phyloP scores from a whole-genome alignment of 2,888 invertebrate species.

The Drosophila austrosaltans region DNA sequence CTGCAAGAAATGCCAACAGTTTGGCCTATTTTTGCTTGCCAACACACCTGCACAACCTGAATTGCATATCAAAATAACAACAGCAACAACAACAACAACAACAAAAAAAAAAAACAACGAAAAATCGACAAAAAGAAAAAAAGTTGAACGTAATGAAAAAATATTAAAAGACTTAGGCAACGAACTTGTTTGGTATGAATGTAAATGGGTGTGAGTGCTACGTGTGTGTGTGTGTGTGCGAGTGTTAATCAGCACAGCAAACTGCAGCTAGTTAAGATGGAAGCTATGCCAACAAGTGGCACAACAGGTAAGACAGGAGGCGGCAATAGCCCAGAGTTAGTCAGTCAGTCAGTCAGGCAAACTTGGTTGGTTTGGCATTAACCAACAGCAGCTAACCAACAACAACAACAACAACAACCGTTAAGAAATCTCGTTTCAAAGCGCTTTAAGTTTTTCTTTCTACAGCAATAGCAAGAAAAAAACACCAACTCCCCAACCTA shows the following conservation, averaged over 20 bases:
- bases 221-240: constrained; percentile 43
- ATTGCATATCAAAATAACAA: constrained; percentile 56
- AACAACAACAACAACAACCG: constrained; percentile 65
- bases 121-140: constrained; percentile 9
- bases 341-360: constrained; percentile 49
- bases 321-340: constrained; percentile 24
- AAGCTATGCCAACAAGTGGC: constrained; percentile 63
- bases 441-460: constrained; percentile 56
- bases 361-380: constrained; percentile 69
- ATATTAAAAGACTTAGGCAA: constrained; percentile 61
- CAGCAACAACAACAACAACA: constrained; percentile 44
- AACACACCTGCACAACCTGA: constrained; percentile 39
- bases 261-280: constrained; percentile 72
- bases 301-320: constrained; percentile 48
- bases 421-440: constrained; percentile 79
- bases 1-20: constrained; percentile 64
- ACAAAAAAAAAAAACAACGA: constrained; percentile 64
- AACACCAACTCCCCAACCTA: not conserved
- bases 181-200: constrained; percentile 53
- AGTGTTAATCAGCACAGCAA: constrained; percentile 77
- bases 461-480: not conserved
- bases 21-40: constrained; percentile 68
- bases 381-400: not conserved
- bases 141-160: constrained; percentile 19
- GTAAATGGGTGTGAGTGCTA: constrained; percentile 8